Evolutionary conservation across 2,888 invertebrate species (phyloP).

Genomic region (Troides aeacus): DNA sequence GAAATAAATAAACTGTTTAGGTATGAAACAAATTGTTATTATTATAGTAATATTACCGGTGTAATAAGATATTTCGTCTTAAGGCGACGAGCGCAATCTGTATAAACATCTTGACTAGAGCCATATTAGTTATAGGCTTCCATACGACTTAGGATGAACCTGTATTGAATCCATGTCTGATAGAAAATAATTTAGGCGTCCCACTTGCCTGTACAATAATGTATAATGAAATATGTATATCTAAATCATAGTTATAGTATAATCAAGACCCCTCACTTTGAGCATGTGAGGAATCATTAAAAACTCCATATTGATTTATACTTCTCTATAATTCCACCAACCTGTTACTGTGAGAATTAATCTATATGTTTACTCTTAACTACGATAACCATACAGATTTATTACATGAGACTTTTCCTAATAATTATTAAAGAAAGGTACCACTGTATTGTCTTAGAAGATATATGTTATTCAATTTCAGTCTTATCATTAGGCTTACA

Average conservation of each 20-base stretch:
- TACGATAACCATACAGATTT: slow-evolving; percentile 27
- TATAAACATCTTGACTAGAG: too few relatives aligned
- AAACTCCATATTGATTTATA: slow-evolving; percentile 27
- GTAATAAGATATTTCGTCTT: too few relatives aligned
- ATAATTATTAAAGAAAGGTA: background rate
- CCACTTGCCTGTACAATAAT: slow-evolving; percentile 1
- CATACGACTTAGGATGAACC: too few relatives aligned
- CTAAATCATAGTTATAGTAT: slow-evolving; percentile 14
- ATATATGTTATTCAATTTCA: background rate
- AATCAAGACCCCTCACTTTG: slow-evolving; percentile 15
- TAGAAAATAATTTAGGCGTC: background rate
- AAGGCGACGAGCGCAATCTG: too few relatives aligned
- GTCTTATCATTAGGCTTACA: background rate
- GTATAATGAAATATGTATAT: slow-evolving; percentile 19
- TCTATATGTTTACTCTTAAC: slow-evolving; percentile 34
- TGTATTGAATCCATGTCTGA: background rate
- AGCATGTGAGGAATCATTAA: slow-evolving; percentile 23
- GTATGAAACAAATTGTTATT: too few relatives aligned
- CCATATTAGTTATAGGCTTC: too few relatives aligned
- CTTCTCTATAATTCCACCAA: slow-evolving; percentile 35
- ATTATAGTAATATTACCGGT: too few relatives aligned
- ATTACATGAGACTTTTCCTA: slow-evolving; percentile 21
- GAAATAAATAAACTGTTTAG: too few relatives aligned
- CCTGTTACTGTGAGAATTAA: slow-evolving; percentile 36
- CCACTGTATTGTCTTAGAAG: background rate